Evolutionary conservation across 1,140 invertebrate species (phyloP).

Genomic region (Caenorhabditis remanei): DNA sequence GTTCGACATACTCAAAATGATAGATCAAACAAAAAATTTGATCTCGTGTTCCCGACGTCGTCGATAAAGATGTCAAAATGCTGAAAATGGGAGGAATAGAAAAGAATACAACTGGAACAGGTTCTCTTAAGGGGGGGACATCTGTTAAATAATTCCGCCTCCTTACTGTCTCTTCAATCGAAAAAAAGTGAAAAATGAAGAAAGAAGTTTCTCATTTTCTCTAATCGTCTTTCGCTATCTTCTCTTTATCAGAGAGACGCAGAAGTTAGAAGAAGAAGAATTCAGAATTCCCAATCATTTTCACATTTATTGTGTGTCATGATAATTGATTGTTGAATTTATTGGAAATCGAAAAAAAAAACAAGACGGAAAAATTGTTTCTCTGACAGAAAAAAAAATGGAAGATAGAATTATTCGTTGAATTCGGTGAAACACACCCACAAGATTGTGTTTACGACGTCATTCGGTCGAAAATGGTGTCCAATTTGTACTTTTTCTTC

Average conservation of each 20-base stretch:
- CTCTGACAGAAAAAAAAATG: neutral
- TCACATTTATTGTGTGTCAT: neutral
- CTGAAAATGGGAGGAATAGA: neutral
- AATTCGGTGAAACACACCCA: conserved; percentile 12
- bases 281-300: neutral
- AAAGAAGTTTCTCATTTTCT: neutral
- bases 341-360: neutral
- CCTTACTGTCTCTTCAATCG: neutral
- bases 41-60: too few relatives aligned
- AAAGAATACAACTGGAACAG: neutral
- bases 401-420: neutral
- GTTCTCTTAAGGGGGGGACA: neutral
- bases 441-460: conserved; percentile 14
- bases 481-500: neutral
- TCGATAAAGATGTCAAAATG: conserved; percentile 24
- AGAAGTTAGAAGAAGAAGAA: neutral
- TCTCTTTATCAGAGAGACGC: neutral
- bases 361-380: neutral
- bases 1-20: neutral
- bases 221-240: neutral
- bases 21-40: neutral
- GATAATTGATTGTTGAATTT: neutral
- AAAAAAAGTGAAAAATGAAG: neutral
- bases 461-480: conserved; percentile 42
- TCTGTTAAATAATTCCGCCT: conserved; percentile 46